A percentile compares a stretch with the other conserved stretches of the same genome.
Evolutionary conservation across 2,113 vertebrate species (phyloP).

Genomic region (Lophotis ruficrista): DNA sequence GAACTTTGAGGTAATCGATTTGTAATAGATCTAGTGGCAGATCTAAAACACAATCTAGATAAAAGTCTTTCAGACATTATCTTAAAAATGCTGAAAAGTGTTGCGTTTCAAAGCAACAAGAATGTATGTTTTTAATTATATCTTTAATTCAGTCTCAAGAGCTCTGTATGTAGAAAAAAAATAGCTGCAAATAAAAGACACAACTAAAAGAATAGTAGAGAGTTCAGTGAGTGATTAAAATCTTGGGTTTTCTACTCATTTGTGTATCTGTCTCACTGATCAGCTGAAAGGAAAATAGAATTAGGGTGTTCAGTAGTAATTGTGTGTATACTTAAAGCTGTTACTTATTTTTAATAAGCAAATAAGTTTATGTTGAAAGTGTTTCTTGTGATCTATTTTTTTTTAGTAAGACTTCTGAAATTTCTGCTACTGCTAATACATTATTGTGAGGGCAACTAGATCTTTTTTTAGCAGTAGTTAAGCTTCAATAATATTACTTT

Average conservation of each 20-base stretch:
- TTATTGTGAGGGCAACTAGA: background rate
- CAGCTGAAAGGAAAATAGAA: background rate
- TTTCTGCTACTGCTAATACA: background rate
- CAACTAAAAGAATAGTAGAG: background rate
- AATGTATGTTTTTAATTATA: background rate
- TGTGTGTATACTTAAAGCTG: background rate
- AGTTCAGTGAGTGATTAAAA: background rate
- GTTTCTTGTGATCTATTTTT: background rate
- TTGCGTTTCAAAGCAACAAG: background rate
- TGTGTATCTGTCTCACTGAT: background rate
- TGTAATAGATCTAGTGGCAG: background rate
- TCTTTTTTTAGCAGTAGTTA: background rate
- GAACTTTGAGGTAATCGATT: slow-evolving; percentile 86
- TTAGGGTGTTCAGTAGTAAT: background rate
- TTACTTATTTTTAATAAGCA: background rate
- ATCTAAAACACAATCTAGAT: background rate
- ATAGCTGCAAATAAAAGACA: background rate
- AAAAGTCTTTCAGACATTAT: background rate
- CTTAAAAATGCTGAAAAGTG: background rate
- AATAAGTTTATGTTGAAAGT: background rate
- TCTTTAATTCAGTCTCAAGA: background rate
- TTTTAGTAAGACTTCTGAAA: background rate
- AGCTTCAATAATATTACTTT: background rate
- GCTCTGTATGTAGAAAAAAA: background rate
- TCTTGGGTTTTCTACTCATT: background rate